Base-by-base conservation (phyloP, 2,888 invertebrate species). In the Selenia dentaria region DNA sequence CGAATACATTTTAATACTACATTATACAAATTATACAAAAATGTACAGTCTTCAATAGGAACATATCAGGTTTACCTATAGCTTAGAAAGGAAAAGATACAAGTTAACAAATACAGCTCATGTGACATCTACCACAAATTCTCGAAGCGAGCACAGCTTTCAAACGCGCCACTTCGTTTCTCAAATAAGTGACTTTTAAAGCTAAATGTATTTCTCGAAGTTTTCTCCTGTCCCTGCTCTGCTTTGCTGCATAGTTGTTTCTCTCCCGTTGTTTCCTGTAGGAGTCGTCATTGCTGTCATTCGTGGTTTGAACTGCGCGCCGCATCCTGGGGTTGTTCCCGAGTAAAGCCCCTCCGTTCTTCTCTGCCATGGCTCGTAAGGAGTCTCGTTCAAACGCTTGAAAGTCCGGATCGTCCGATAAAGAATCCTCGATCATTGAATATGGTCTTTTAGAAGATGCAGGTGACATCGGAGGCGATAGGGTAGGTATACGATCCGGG, bases 241-340 rank as follows among this genome's bases (percentile, higher is more conserved):
- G 93, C 80, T 99, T 99, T 0, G 99, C 99, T 0, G 99, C 98
- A 54, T 95, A 96, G 76, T 99, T 99, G 79, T 99, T 99, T 72
- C 97, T 96, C 56, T 96, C 93, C 6, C 98, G 88, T 42, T 97
- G 93, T 64, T 96, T 97, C 89, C 95, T 95, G 74, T 99, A 99
- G 0, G 95, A 94, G 2, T 95, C 95, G 72, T 98, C 96, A 0
- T 95, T 29, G 54, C 58, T 66, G 35, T 82, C 71, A 26, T 70
- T 64, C 18, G 55, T 78, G 2, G 76, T 74, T 27, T 64, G 62
- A 0, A 80, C 78, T 0, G 83, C 81, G 14, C 93, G 80, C n/a
- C 94, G 84, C 95, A 95, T 95, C 65, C 94, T 93, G 0, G 94
- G 92, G 61, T 95, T 95, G 16, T 93, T 82, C 4, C 83, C 84